Evolutionary conservation across 2,888 invertebrate genomes (phyloP).

Genomic region (Mantis religiosa): DNA sequence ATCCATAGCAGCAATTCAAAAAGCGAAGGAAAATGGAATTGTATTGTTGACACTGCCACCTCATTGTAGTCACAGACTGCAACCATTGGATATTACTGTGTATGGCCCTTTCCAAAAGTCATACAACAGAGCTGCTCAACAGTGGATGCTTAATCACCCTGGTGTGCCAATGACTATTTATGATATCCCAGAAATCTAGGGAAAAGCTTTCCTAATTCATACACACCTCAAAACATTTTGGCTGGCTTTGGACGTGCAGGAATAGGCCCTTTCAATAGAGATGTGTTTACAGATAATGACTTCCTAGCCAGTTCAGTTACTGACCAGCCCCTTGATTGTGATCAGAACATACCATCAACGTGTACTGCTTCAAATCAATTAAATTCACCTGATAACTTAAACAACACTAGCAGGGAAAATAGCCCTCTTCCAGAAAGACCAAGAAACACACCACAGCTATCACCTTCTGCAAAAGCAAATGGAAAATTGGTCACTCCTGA

Average conservation of each 20-base stretch:
- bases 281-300: neutral
- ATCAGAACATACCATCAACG: too few relatives aligned
- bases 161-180: conserved; percentile 36
- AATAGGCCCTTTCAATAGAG: conserved; percentile 1
- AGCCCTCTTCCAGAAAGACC: too few relatives aligned
- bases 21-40: conserved; percentile 39
- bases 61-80: conserved; percentile 39
- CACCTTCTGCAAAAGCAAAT: too few relatives aligned
- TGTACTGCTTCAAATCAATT: too few relatives aligned
- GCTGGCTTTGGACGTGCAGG: neutral
- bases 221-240: neutral
- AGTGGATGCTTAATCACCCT: conserved; percentile 36
- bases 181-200: conserved; percentile 23
- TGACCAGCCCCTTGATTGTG: too few relatives aligned
- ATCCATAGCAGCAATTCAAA: conserved; percentile 32
- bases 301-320: too few relatives aligned
- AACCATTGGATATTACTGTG: conserved; percentile 38
- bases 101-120: conserved; percentile 38
- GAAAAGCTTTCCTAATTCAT: neutral
- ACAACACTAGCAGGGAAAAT: too few relatives aligned
- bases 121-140: conserved; percentile 35
- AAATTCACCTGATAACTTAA: too few relatives aligned
- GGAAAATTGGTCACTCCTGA: too few relatives aligned
- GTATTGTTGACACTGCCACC: conserved; percentile 40
- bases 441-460: too few relatives aligned